These are phyloP conservation scores for Paracentrotus lividus DNA, from an alignment of 53 echinoderm and acorn worm species.

Conservation along the genomic window DNA sequence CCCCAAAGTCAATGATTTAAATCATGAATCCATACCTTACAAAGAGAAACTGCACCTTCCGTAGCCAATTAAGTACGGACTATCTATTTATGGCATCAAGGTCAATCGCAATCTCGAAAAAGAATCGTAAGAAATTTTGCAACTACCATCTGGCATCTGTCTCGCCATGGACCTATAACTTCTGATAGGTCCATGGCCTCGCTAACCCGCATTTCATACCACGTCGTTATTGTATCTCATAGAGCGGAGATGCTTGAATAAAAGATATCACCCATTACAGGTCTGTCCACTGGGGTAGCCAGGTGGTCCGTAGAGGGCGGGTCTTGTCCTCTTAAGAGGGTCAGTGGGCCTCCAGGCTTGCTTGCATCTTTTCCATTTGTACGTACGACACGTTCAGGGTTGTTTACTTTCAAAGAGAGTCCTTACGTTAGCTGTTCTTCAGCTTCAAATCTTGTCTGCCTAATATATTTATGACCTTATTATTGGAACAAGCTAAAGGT, in stretches of 20 bases:
- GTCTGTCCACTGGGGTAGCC: background rate
- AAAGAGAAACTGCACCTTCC: too few relatives aligned
- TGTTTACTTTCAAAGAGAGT: conserved; percentile 8
- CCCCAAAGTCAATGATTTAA: too few relatives aligned
- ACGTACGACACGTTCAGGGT: background rate
- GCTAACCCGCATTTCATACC: conserved; percentile 35
- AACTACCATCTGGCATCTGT: background rate
- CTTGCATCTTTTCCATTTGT: background rate
- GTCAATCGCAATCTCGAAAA: too few relatives aligned
- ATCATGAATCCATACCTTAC: too few relatives aligned
- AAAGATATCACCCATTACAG: conserved; percentile 52
- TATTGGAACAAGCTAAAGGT: too few relatives aligned
- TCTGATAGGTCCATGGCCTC: too few relatives aligned
- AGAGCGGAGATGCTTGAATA: conserved; percentile 43
- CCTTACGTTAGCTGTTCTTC: background rate
- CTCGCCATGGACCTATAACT: too few relatives aligned
- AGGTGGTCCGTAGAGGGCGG: background rate
- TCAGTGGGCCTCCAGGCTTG: background rate
- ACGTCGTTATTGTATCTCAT: conserved; percentile 28
- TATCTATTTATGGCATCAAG: too few relatives aligned
- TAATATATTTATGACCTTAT: too few relatives aligned
- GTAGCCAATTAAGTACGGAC: too few relatives aligned
- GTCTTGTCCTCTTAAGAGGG: background rate
- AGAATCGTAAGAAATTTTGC: too few relatives aligned
- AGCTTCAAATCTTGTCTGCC: too few relatives aligned